Conservation (phyloP, 2,113 vertebrate species). For the Crocuta crocuta region DNA sequence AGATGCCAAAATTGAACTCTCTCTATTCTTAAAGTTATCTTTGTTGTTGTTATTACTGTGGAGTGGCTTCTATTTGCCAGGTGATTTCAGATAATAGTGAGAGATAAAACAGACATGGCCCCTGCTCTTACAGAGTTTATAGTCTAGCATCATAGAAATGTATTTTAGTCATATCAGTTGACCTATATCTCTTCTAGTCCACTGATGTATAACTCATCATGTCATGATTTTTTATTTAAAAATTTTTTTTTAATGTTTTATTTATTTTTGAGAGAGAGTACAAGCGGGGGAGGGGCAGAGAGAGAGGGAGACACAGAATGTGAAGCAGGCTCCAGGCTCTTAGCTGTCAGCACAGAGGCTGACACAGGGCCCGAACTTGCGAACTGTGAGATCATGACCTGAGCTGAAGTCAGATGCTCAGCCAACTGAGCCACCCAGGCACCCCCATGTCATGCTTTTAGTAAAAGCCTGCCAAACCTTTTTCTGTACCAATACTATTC, state of each 20-base stretch:
- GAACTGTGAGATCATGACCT: no score
- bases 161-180: not conserved
- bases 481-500: not conserved
- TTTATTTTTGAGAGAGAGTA: no score
- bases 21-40: not conserved
- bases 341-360: no score
- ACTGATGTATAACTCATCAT: not conserved
- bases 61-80: not conserved
- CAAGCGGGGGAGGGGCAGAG: no score
- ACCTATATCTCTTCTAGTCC: constrained; percentile 12
- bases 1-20: constrained; percentile 36
- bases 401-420: no score
- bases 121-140: not conserved
- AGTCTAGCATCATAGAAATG: constrained; percentile 35
- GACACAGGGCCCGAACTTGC: no score
- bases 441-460: not conserved
- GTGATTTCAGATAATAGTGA: not conserved
- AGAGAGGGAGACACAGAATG: no score
- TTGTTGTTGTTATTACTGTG: constrained; percentile 2
- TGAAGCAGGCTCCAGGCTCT: no score
- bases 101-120: not conserved
- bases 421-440: no score
- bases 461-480: not conserved
- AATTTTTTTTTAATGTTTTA: no score
- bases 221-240: not conserved